Percentiles rank a stretch among this genome's conserved stretches.
phyloP scores from a whole-genome alignment of 2,113 vertebrate genomes.

The Pogona vitticeps region DNA sequence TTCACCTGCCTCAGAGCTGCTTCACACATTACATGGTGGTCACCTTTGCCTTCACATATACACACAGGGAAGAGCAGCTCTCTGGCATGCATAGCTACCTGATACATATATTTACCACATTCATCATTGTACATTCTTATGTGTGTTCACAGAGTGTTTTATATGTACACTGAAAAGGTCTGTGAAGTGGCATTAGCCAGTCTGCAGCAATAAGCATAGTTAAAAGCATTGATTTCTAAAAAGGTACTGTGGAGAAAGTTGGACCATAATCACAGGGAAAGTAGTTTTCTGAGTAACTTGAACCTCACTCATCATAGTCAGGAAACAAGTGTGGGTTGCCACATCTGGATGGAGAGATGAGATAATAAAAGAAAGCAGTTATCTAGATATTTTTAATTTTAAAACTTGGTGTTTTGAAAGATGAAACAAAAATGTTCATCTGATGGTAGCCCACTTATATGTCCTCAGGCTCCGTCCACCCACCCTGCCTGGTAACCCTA shows the following conservation, averaged over 20 bases:
- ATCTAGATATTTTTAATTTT: background rate
- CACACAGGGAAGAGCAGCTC: background rate
- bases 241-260: background rate
- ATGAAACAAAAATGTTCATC: too few species aligned
- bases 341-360: background rate
- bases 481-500: too few species aligned
- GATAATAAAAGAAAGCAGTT: background rate
- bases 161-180: background rate
- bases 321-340: rapidly evolving
- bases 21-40: background rate
- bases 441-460: too few species aligned
- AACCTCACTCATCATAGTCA: too few species aligned
- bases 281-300: background rate
- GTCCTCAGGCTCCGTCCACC: too few species aligned
- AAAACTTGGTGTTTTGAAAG: too few species aligned
- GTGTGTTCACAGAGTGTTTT: background rate
- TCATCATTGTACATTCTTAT: background rate
- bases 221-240: background rate
- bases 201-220: rapidly evolving
- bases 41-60: background rate
- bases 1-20: background rate
- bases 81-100: background rate
- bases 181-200: background rate
- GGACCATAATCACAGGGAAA: rapidly evolving
- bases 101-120: background rate